Base-by-base conservation (phyloP, 2,888 invertebrate genomes). In the Leucoma salicis region DNA sequence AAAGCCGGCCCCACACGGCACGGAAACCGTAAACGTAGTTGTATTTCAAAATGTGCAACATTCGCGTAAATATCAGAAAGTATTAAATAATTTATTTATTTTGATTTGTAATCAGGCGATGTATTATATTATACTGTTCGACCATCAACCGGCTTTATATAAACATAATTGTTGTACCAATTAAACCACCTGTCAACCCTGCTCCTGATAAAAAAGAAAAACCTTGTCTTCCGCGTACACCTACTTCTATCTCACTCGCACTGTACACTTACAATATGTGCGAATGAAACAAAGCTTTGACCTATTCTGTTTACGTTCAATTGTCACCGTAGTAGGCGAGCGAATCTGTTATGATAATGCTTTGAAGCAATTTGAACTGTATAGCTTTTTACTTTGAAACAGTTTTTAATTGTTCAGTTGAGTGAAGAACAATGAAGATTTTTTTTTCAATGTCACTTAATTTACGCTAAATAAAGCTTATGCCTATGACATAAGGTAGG, bases 321-420 rank as follows among this genome's bases (percentile, higher is more conserved):
- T 44, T 50, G 58, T 58, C 58, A 58, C 31, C 49, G 39, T n/a
- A n/a, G n/a, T n/a, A 32, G 40, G 46, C 41, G 4, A 45, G 36
- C 33, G 38, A 34, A 8, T 37, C 11, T 18, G 27, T n/a, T 35
- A 8, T 8, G 12, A 3, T 8, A 5, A 5, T 4, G 12, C 31
- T 12, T n/a, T n/a, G n/a, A n/a, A 15, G 32, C 2, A 49, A 42
- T 34, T 8, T 49, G 33, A 31, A 44, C 53, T 39, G 40, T 56
- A 53, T 35, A 33, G 8, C 0, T 12, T 4, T 12, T 0, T 0
- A 0, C 0, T 0, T 2, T 25, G 37, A 42, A 34, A 15, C 8
- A 0, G 0, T 3, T 49, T 46, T 48, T 35, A 13, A 11, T 14
- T 5, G 11, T 27, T 4, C 11, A 27, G 1, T 15, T 14, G 15